Evolutionary conservation across 2,888 invertebrate genomes (phyloP), one percentile per base, ranked within the genome.

Genomic region (Dynastes maya): DNA sequence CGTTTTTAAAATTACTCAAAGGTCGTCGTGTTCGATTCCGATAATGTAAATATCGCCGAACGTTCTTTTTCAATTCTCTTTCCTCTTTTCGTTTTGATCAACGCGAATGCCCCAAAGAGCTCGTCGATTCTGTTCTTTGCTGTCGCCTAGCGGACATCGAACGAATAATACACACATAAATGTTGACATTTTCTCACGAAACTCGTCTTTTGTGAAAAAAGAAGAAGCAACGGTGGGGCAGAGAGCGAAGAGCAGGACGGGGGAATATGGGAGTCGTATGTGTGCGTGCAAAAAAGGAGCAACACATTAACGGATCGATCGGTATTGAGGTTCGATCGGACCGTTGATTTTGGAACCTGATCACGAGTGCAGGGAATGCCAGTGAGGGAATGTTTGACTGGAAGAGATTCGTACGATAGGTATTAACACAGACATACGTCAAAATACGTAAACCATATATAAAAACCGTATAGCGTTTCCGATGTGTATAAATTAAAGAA

Each of bases 351-450:
- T 80, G 82, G 82, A 82, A 80, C 81, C 83, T 79, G 83, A 82
- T 83, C 83, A 83, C 83, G 83, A 82, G 80, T 78, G 65, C 77
- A 55, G 75, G 80, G 83, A 83, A 83, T 83, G 83, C 82, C 64
- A 78, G 78, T 32, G 74, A 32, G 61, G 40, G 77, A 77, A 77
- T 77, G 71, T 40, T 76, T 65, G 40, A 16, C 53, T 51, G 58
- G 51, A 40, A 58, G 40, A 22, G 32, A 72, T 72, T 58, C 72
- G 45, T 58, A 72, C 58, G 37, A n/a, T 37, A 58, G 58, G 37
- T 72, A 40, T 49, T 58, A 72, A 49, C 58, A 58, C 16, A 58
- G 58, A 72, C 40, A 58, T 72, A 72, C 58, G 58, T 72, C 22
- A 72, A 72, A 55, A 29, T 68, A 22, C 8, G 27, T 51, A 68